Conservation (phyloP, 1,140 invertebrate species). For the Melipona quadrifasciata region DNA sequence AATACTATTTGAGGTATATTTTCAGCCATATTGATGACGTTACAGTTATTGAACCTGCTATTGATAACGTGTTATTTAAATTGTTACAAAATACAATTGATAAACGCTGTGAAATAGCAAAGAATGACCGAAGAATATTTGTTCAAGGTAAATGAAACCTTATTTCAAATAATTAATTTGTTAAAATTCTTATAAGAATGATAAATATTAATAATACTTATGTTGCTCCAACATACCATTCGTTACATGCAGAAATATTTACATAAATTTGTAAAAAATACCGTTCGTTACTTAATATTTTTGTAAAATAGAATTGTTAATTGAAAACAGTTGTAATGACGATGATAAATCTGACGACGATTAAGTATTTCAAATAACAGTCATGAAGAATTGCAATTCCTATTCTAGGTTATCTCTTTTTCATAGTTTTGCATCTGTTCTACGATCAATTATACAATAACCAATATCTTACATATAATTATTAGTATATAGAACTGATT, state of each 20-base stretch:
- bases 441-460: background rate
- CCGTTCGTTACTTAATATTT: background rate
- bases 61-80: background rate
- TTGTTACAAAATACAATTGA: background rate
- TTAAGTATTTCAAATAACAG: background rate
- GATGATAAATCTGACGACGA: background rate
- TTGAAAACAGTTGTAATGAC: background rate
- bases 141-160: background rate
- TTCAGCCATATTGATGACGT: constrained; percentile 27
- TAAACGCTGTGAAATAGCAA: background rate
- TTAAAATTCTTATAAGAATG: background rate
- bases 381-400: background rate
- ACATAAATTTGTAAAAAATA: background rate
- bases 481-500: background rate
- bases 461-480: background rate
- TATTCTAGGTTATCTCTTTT: background rate
- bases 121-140: background rate
- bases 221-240: background rate
- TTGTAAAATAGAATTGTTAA: background rate
- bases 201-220: background rate
- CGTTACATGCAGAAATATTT: background rate
- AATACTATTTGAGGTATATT: background rate
- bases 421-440: background rate
- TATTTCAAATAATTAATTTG: background rate
- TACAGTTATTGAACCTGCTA: background rate